Base-by-base conservation (phyloP, 2,888 invertebrate species). In the Pyrrhia umbra region DNA sequence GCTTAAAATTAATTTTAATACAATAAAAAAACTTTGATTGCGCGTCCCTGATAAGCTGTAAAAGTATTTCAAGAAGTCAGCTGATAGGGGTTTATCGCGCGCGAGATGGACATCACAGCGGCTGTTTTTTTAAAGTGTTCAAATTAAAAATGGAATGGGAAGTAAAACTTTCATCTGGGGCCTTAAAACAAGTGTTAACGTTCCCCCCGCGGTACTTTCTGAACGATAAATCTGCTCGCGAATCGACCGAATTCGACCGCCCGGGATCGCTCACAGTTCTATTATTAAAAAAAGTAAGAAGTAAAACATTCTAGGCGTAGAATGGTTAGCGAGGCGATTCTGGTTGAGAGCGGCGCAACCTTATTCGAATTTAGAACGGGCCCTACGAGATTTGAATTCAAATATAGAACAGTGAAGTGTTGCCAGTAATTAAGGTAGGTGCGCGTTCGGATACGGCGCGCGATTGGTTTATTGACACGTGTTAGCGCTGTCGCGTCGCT, bases 391-490 rank as follows among this genome's bases (percentile, higher is more conserved):
- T 85, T 81, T 80, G 63, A 74, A 83, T 88, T 89, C 88, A 84
- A 87, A 92, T 90, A 85, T 90, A 89, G 90, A 89, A 89, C 88
- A 71, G 81, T 75, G 80, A 76, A 82, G 79, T 80, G 81, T 83
- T 82, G 85, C 81, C 84, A 84, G 86, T 87, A 88, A 90, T 88
- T 87, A 89, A 87, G 87, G 89, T 87, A 71, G 79, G 71, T 80
- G 74, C 74, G 68, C 84, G 83, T 79, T 71, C 75, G 69, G 77
- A 73, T 71, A 68, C 64, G 76, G 79, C 77, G 81, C 80, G 83
- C 85, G 88, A 90, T 91, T 88, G 90, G 91, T 90, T 89, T 91
- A 92, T 92, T 90, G 92, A 91, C 92, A 91, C 91, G 90, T 89
- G 91, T 88, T 81, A 81, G 82, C 67, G 59, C 63, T 70, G 78